Percentiles rank a stretch among this genome's conserved stretches.
Evolutionary conservation across 1,140 invertebrate species (phyloP).

Genomic region (Orchesella cincta): DNA sequence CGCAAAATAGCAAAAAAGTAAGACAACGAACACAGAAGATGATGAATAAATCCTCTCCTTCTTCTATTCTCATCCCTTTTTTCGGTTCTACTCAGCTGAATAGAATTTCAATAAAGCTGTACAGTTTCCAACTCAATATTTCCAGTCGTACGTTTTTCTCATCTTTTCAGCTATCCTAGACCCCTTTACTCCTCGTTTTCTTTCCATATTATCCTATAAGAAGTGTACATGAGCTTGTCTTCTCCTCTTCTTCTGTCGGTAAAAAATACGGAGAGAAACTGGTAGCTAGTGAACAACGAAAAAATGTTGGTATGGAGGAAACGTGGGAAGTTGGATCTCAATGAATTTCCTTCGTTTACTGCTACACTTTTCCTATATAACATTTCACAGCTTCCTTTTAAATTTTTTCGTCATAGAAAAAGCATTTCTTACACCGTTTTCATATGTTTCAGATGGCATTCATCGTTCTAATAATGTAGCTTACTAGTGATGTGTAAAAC

Average conservation of each 20-base stretch:
- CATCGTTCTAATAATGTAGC: too few species aligned
- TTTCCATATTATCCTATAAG: background rate
- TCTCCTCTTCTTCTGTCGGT: background rate
- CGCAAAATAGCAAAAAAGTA: background rate
- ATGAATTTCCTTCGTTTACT: background rate
- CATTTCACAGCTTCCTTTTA: too few species aligned
- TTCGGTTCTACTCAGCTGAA: background rate
- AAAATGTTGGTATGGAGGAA: background rate
- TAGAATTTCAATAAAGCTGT: conserved; percentile 16
- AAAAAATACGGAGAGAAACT: too few species aligned
- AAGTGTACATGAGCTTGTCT: background rate
- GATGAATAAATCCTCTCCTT: conserved; percentile 4
- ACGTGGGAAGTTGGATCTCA: background rate
- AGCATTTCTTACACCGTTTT: too few species aligned
- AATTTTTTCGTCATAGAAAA: too few species aligned
- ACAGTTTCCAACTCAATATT: conserved; percentile 11
- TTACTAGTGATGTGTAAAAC: too few species aligned
- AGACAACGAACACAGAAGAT: background rate
- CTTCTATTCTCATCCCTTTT: background rate
- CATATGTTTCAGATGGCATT: too few species aligned
- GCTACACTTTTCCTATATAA: background rate
- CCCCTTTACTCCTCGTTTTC: background rate
- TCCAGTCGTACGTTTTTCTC: background rate
- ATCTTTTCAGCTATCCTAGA: background rate
- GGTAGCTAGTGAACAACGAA: too few species aligned